Evolutionary conservation across 2,888 invertebrate species (phyloP).

Genomic region (Sialis fuliginosa): DNA sequence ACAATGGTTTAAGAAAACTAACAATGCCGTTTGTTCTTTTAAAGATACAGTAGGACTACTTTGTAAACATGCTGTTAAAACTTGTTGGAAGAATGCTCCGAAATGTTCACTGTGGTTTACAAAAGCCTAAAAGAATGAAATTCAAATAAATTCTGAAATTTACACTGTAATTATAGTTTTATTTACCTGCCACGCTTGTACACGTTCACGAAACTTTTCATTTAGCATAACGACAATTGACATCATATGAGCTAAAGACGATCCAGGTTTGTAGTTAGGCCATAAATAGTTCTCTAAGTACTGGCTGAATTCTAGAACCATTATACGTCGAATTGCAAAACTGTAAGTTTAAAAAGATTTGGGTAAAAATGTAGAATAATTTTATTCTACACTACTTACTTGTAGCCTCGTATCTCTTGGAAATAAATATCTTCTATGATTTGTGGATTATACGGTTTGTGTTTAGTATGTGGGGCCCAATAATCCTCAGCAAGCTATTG

Average conservation of each 20-base stretch:
- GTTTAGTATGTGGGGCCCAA: slow-evolving; percentile 79
- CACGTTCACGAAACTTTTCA: slow-evolving; percentile 93
- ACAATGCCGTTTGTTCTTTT: slow-evolving; percentile 69
- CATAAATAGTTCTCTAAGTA: slow-evolving; percentile 93
- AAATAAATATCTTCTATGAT: slow-evolving; percentile 80
- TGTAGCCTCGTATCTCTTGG: slow-evolving; percentile 70
- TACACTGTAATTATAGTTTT: slow-evolving; percentile 1
- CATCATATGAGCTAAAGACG: slow-evolving; percentile 78
- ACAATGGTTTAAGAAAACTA: slow-evolving; percentile 88
- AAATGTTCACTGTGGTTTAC: slow-evolving; percentile 60
- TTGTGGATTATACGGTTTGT: slow-evolving; percentile 54
- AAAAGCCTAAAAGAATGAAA: slow-evolving; percentile 41
- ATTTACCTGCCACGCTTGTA: slow-evolving; percentile 82
- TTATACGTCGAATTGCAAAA: slow-evolving; percentile 72
- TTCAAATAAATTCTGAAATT: background rate
- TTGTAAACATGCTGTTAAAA: slow-evolving; percentile 54
- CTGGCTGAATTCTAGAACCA: slow-evolving; percentile 94
- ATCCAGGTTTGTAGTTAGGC: slow-evolving; percentile 78
- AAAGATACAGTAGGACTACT: slow-evolving; percentile 32
- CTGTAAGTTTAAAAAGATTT: slow-evolving; percentile 21
- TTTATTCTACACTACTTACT: slow-evolving; percentile 30
- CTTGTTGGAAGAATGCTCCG: slow-evolving; percentile 65
- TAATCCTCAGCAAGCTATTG: slow-evolving; percentile 72
- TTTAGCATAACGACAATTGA: slow-evolving; percentile 97
- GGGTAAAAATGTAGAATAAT: slow-evolving; percentile 22